Evolutionary conservation across 2,113 vertebrate genomes (phyloP).

Genomic region (Tetrax tetrax): DNA sequence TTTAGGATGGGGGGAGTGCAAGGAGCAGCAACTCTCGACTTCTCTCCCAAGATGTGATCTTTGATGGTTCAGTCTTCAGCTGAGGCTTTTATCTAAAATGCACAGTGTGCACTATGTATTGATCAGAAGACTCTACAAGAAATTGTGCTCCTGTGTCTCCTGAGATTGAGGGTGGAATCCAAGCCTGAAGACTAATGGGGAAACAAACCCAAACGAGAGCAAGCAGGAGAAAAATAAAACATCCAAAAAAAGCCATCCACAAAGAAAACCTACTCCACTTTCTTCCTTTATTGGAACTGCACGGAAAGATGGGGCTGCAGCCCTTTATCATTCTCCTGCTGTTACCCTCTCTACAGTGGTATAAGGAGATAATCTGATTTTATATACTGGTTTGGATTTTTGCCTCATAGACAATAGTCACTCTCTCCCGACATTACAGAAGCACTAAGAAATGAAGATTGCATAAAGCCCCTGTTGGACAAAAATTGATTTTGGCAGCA

Average conservation of each 20-base stretch:
- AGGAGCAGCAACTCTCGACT: background rate
- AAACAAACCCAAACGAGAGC: background rate
- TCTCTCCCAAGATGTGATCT: background rate
- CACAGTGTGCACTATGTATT: background rate
- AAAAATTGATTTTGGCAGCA: slow-evolving; percentile 33
- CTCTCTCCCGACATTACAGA: background rate
- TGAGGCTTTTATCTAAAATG: background rate
- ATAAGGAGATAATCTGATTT: background rate
- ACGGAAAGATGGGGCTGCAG: background rate
- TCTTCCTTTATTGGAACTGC: background rate
- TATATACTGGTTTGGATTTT: background rate
- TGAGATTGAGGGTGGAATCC: background rate
- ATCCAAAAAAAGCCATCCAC: background rate
- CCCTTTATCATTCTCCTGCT: background rate
- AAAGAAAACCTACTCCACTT: background rate
- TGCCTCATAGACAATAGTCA: background rate
- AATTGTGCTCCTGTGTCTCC: background rate
- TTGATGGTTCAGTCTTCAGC: background rate
- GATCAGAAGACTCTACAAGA: background rate
- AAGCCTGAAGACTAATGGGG: background rate
- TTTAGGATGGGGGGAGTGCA: background rate
- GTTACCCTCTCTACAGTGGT: background rate
- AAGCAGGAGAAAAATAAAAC: background rate
- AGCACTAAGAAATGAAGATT: slow-evolving; percentile 18
- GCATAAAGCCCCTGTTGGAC: background rate